phyloP scores from a whole-genome alignment of 37 sponge, comb jelly and placozoan species.

The Geodia barretti region DNA sequence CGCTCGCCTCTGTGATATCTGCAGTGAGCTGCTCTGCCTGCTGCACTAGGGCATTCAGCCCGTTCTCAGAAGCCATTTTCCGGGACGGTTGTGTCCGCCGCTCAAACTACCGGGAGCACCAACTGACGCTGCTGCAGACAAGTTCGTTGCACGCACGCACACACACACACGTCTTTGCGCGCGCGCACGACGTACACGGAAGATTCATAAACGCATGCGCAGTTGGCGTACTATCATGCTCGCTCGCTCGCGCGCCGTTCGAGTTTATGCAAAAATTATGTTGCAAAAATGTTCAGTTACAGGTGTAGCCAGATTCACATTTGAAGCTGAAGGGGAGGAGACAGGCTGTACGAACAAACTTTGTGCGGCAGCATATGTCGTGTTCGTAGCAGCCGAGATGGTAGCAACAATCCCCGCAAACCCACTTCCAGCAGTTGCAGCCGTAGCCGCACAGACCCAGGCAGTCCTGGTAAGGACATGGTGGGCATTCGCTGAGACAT shows the following conservation, averaged over 20 bases:
- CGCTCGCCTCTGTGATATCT: slow-evolving; percentile 65
- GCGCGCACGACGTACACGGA: neutral
- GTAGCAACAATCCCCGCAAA: slow-evolving; percentile 89
- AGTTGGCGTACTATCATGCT: too few relatives aligned
- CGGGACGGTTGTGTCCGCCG: too few relatives aligned
- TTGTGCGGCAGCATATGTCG: slow-evolving; percentile 77
- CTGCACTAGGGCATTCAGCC: slow-evolving; percentile 82
- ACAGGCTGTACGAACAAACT: slow-evolving; percentile 41
- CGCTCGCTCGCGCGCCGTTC: neutral
- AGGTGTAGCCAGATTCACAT: slow-evolving; percentile 59
- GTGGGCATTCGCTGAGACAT: slow-evolving; percentile 59
- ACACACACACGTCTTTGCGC: neutral
- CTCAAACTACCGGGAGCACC: too few relatives aligned
- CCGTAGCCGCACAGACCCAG: slow-evolving; percentile 77
- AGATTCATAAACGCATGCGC: neutral
- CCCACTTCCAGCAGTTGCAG: slow-evolving; percentile 84
- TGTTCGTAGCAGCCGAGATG: slow-evolving; percentile 86
- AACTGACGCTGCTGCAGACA: too few relatives aligned
- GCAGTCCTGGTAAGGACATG: slow-evolving; percentile 68
- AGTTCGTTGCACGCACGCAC: neutral
- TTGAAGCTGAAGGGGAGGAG: slow-evolving; percentile 57
- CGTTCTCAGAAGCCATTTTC: neutral
- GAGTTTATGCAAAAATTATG: too few relatives aligned
- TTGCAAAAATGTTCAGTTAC: slow-evolving; percentile 16
- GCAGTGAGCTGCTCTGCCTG: slow-evolving; percentile 89